A percentile compares a stretch with the other conserved stretches of the same genome.
These are phyloP conservation scores for Arbacia lixula DNA, from an alignment of 53 echinoderm and acorn worm genomes.

Conservation along the genomic window DNA sequence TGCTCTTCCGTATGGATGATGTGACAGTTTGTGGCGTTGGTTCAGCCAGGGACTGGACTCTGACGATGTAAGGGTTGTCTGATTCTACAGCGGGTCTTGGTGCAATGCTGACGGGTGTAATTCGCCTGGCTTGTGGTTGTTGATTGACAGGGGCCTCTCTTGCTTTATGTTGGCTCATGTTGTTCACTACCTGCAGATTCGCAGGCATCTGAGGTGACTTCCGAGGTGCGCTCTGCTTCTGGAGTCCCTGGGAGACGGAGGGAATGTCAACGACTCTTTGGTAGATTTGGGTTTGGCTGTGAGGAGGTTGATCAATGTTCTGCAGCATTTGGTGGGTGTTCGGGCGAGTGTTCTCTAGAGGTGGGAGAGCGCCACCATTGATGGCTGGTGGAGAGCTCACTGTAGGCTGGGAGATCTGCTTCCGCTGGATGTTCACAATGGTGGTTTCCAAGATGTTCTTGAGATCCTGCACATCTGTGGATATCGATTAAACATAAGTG, in stretches of 20 bases:
- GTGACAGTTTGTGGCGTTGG: neutral
- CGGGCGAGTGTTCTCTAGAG: neutral
- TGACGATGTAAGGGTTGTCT: conserved; percentile 42
- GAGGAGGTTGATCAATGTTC: neutral
- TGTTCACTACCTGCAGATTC: neutral
- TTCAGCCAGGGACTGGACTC: conserved; percentile 44
- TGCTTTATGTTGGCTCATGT: neutral
- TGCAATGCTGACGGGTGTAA: neutral
- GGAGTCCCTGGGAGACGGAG: neutral
- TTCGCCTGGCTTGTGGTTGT: neutral
- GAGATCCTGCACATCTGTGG: conserved; percentile 32
- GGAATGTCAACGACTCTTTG: neutral
- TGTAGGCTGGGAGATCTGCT: conserved; percentile 29
- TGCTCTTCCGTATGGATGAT: no score
- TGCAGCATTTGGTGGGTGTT: neutral
- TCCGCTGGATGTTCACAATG: conserved; percentile 42
- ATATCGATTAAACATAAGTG: no score
- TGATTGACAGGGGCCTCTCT: no score
- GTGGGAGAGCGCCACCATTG: neutral
- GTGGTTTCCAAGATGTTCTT: conserved; percentile 48
- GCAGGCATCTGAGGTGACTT: neutral
- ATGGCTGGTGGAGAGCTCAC: neutral
- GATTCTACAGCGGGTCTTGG: neutral
- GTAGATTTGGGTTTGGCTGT: neutral
- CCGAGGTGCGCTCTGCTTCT: neutral